Percentiles rank a stretch among this genome's conserved stretches.
Conservation (phyloP, 2,888 invertebrate species). For the Limnephilus rhombicus region DNA sequence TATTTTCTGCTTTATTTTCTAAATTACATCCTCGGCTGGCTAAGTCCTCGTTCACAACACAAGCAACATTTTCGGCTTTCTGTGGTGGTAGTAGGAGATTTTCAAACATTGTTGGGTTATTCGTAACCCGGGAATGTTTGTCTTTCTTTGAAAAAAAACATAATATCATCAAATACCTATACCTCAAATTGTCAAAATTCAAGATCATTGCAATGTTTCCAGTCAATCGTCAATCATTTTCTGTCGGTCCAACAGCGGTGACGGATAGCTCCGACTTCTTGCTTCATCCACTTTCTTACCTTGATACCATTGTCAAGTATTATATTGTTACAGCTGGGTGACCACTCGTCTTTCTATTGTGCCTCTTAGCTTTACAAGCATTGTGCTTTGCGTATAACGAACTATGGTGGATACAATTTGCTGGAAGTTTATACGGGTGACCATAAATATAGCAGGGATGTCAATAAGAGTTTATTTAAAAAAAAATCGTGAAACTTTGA, state of each 20-base stretch:
- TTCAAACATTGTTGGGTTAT: no score
- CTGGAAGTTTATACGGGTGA: neutral
- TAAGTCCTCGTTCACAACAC: no score
- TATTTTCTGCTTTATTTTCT: neutral
- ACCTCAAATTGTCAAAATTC: conserved; percentile 3
- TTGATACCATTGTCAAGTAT: neutral
- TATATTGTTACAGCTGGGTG: neutral
- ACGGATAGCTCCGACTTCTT: neutral
- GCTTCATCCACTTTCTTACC: neutral
- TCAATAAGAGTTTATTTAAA: no score
- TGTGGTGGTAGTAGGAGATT: no score
- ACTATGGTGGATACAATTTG: neutral
- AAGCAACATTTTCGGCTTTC: no score
- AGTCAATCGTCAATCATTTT: neutral
- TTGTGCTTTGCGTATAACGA: neutral
- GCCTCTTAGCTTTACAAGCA: neutral
- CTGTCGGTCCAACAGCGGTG: neutral
- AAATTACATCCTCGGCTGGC: no score
- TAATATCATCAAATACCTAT: neutral
- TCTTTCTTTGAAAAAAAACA: no score
- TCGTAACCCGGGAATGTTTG: no score
- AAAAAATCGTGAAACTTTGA: no score
- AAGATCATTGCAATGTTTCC: neutral
- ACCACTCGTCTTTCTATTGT: conserved; percentile 26
- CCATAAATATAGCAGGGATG: neutral